Conservation (phyloP, 2,888 invertebrate species). For the Dexiosoma caninum region DNA sequence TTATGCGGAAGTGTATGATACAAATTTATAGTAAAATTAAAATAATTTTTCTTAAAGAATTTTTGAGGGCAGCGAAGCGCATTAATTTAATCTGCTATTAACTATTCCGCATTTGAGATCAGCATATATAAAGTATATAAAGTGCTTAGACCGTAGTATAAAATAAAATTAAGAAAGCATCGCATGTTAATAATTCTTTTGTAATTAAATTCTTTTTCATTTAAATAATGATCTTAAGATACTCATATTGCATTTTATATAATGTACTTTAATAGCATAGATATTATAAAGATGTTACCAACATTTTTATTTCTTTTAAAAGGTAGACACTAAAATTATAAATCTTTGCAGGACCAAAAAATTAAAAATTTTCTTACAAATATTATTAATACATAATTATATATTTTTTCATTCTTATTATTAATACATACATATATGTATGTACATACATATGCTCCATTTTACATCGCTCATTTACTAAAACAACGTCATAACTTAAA, state of each 20-base stretch:
- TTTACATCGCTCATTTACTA: neutral
- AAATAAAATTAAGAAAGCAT: slow-evolving; percentile 4
- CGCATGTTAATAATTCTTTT: slow-evolving; percentile 17
- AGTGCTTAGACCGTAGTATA: neutral
- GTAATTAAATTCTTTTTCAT: neutral
- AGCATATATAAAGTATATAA: neutral
- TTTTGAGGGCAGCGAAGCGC: too few relatives aligned
- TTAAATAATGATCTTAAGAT: neutral
- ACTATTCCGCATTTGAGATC: neutral
- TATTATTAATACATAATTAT: neutral
- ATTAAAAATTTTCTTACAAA: neutral
- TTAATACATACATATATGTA: slow-evolving; percentile 27
- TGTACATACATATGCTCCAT: slow-evolving; percentile 8
- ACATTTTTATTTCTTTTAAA: slow-evolving; percentile 26
- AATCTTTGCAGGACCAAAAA: neutral
- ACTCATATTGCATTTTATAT: neutral
- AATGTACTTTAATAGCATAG: slow-evolving; percentile 17
- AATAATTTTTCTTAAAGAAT: too few relatives aligned
- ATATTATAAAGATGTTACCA: slow-evolving; percentile 7
- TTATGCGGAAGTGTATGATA: too few relatives aligned
- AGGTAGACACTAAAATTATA: slow-evolving; percentile 41
- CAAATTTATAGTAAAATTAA: too few relatives aligned
- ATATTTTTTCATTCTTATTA: neutral
- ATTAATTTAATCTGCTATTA: too few relatives aligned
- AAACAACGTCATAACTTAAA: too few relatives aligned